Percentiles rank a stretch among this genome's conserved stretches.
Conservation (phyloP, 2,888 invertebrate genomes). For the Dioctria rufipes region DNA sequence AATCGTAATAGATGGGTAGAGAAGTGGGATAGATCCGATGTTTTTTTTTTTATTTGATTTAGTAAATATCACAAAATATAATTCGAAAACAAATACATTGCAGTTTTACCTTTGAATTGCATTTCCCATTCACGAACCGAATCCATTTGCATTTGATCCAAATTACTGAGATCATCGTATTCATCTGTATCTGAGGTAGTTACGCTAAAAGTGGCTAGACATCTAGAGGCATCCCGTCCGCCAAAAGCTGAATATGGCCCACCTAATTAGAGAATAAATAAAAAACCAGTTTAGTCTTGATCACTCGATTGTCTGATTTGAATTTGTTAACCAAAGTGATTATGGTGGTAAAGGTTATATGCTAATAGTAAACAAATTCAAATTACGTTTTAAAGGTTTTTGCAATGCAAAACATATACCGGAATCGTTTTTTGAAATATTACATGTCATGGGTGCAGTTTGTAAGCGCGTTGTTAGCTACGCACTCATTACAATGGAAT, state of each 20-base stretch:
- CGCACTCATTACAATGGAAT: no score
- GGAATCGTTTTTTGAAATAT: slow-evolving; percentile 12
- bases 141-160: slow-evolving; percentile 94
- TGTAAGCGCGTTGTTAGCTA: not conserved
- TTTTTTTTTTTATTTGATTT: no score
- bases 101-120: slow-evolving; percentile 88
- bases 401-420: not conserved
- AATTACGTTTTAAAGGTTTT: not conserved
- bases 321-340: slow-evolving; percentile 9
- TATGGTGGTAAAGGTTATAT: slow-evolving; percentile 32
- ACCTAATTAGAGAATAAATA: slow-evolving; percentile 73
- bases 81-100: not conserved
- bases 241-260: slow-evolving; percentile 96
- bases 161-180: slow-evolving; percentile 96
- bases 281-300: slow-evolving; percentile 13
- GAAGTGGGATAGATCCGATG: no score
- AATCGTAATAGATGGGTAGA: no score
- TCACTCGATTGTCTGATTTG: not conserved
- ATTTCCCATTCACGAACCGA: slow-evolving; percentile 97
- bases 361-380: slow-evolving; percentile 5
- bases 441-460: not conserved
- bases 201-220: slow-evolving; percentile 93
- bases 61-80: no score
- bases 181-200: slow-evolving; percentile 84
- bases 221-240: slow-evolving; percentile 95